phyloP scores from a whole-genome alignment of 2,888 invertebrate genomes.

The Nymphalis c-album region DNA sequence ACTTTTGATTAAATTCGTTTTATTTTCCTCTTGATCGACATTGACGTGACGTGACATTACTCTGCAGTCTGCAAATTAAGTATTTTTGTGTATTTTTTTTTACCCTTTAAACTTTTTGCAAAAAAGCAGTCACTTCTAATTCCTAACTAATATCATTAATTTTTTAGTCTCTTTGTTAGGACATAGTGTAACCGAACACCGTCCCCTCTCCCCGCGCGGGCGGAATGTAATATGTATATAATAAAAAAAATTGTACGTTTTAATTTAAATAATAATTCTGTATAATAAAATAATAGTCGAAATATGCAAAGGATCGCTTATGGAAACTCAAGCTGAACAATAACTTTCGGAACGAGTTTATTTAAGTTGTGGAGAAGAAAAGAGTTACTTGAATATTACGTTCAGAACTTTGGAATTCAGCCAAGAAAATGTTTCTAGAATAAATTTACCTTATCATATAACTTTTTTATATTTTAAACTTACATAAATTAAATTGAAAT shows the following conservation, averaged over 20 bases:
- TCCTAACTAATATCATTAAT: not conserved
- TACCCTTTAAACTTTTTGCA: no score
- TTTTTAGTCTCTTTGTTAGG: no score
- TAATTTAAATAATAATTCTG: no score
- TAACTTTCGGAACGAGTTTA: not conserved
- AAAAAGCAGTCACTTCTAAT: no score
- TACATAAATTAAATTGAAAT: not conserved
- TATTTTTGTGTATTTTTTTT: no score
- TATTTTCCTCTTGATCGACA: not conserved
- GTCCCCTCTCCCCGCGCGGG: no score
- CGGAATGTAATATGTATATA: no score
- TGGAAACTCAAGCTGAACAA: not conserved
- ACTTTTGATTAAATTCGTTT: not conserved
- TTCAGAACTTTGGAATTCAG: slow-evolving; percentile 7
- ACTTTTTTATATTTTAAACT: not conserved
- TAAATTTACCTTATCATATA: slow-evolving; percentile 1
- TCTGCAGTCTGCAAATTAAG: not conserved
- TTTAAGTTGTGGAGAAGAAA: not conserved
- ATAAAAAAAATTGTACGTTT: no score
- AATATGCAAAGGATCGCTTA: not conserved
- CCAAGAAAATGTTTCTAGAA: slow-evolving; percentile 3
- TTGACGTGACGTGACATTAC: not conserved
- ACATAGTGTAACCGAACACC: no score
- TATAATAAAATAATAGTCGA: no score
- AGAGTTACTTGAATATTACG: slow-evolving; percentile 9